Evolutionary conservation across 2,888 invertebrate species (phyloP).

Genomic region (Laspeyria flexula): DNA sequence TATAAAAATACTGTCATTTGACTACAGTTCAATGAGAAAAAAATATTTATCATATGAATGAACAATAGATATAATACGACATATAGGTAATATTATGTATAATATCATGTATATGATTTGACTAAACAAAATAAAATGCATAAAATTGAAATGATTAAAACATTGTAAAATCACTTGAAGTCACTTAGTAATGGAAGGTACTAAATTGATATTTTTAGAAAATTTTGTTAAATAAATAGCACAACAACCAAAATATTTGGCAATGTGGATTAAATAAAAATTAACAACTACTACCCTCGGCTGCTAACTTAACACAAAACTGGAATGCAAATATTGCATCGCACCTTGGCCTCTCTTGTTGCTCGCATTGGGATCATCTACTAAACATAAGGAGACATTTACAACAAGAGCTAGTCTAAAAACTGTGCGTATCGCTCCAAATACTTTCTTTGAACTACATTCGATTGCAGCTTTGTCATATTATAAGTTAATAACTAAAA

Average conservation of each 20-base stretch:
- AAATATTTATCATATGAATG: slow-evolving; percentile 78
- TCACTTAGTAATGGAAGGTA: slow-evolving; percentile 81
- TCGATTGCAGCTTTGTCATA: slow-evolving; percentile 79
- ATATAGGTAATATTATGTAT: slow-evolving; percentile 71
- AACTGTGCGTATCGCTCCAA: slow-evolving; percentile 82
- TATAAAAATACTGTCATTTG: slow-evolving; percentile 87
- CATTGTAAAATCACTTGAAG: slow-evolving; percentile 80
- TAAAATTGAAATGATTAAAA: slow-evolving; percentile 84
- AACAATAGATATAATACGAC: slow-evolving; percentile 81
- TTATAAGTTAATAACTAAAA: slow-evolving; percentile 74
- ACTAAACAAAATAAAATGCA: slow-evolving; percentile 85
- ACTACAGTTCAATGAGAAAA: slow-evolving; percentile 85
- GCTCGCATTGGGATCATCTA: slow-evolving; percentile 51
- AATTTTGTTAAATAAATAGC: slow-evolving; percentile 79
- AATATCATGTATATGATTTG: slow-evolving; percentile 84
- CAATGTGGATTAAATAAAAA: slow-evolving; percentile 80
- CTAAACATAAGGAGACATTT: slow-evolving; percentile 62
- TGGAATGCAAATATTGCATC: slow-evolving; percentile 87
- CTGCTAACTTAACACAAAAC: slow-evolving; percentile 82
- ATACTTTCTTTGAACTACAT: slow-evolving; percentile 81
- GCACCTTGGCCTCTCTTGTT: slow-evolving; percentile 71
- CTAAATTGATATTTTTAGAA: slow-evolving; percentile 77
- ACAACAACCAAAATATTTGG: slow-evolving; percentile 85
- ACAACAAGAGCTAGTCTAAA: slow-evolving; percentile 70
- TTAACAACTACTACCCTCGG: slow-evolving; percentile 77